Evolutionary conservation across 2,797 vertebrate species (phyloP), one percentile per base, ranked within the genome.

Genomic region (Todus mexicanus): DNA sequence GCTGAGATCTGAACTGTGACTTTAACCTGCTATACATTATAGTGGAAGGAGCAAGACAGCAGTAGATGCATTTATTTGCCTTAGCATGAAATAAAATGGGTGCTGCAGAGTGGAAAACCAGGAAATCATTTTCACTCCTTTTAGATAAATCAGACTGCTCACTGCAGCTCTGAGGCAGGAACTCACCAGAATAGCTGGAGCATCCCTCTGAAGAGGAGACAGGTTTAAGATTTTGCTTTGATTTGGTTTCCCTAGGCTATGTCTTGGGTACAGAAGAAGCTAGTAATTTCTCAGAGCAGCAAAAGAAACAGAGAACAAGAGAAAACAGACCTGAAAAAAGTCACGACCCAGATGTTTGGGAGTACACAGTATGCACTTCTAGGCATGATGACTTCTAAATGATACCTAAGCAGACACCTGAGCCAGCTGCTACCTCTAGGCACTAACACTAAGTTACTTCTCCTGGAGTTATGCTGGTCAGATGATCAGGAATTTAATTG

Each of bases 1-100:
- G 91, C 94, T 84, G 92, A 93, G 95, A 94, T 88, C 85, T 96
- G 94, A 96, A 97, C 95, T 93, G 94, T 96, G 93, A 88, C 81
- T 94, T 88, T 87, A 94, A 84, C 90, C 85, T 89, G 40, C 73
- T 92, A 63, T 84, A 88, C 48, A 40, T 94, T 95, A 84, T 68
- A 63, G 56, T 61, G 29, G 79, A 93, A 93, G 76, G 71, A 86
- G 59, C 61, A 84, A 85, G 75, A 59, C 54, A 84, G 87, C 59
- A 61, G 66, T 54, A 86, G 84, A 90, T 74, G 60, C 71, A 88
- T 95, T 94, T 94, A 93, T 97, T 96, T 94, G 78, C 76, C 90
- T 90, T 70, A 81, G 76, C 77, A 82, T 94, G 89, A 95, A 93
- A 92, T 91, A 94, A 95, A 95, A 94, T 82, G 63, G 75, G 85